Evolutionary conservation across 2,888 invertebrate genomes (phyloP), one percentile per base, ranked within the genome.

Genomic region (Latrodectus hesperus): DNA sequence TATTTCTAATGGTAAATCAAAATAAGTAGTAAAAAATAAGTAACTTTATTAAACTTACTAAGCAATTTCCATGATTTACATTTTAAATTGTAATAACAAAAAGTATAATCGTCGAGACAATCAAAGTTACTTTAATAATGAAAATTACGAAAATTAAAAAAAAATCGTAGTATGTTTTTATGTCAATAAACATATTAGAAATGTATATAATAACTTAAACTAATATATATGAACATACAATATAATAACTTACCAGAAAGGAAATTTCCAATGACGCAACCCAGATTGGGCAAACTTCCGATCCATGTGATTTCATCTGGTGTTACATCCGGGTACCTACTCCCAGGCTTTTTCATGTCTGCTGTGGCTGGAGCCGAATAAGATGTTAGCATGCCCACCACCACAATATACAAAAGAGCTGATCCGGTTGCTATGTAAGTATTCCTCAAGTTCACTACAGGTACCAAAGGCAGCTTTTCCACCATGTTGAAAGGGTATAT

Each of bases 291-390:
- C 38, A 86, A 38, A 12, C 89, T 89, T 51, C 84, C 85, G 4
- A 90, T 88, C 89, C 88, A 89, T 14, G 87, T 82, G 38, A 81
- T 88, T 17, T 86, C 72, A 12, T 89, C 84, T 10, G 67, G 10
- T 9, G 84, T 84, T 9, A 78, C 52, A 6, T 38, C 53, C 55
- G 26, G 17, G 22, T 82, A 77, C n/a, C 82, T 65, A 60, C 88
- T 89, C 11, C 82, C 80, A 10, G 68, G 53, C 9, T 53, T 17
- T 12, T 16, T 17, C 87, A 90, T 89, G 17, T 73, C 80, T 0
- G 49, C 65, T 38, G 81, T 73, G 8, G 89, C 89, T 1, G 89
- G 88, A 5, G 89, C 67, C n/a, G 89, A 87, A 77, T 86, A 90
- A 1, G 89, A 82, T 8, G 79, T 71, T 0, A 88, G 83, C 67